phyloP scores from a whole-genome alignment of 2,113 vertebrate species.

The Erinaceus europaeus region DNA sequence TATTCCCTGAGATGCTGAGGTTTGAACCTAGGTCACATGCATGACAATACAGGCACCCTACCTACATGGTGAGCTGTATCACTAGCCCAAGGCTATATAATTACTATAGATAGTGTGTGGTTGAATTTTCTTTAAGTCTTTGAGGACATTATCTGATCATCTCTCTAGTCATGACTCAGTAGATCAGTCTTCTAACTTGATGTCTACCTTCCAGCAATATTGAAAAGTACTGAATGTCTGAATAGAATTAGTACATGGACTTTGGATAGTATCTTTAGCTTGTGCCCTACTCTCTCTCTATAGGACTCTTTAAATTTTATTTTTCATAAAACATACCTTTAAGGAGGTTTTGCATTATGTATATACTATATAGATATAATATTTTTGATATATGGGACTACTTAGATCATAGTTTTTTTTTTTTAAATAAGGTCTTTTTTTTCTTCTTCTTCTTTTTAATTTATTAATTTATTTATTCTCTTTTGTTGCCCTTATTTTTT shows the following conservation, averaged over 20 bases:
- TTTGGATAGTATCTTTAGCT: background rate
- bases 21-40: too few relatives aligned
- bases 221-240: background rate
- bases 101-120: too few relatives aligned
- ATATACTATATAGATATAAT: background rate
- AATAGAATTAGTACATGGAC: background rate
- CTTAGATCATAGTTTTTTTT: background rate
- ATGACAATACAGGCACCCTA: too few relatives aligned
- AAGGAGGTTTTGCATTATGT: too few relatives aligned
- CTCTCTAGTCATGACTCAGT: background rate
- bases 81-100: too few relatives aligned
- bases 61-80: too few relatives aligned
- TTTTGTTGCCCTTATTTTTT: too few relatives aligned
- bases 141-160: background rate
- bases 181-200: background rate
- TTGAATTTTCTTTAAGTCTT: too few relatives aligned
- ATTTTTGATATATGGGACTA: background rate
- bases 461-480: too few relatives aligned
- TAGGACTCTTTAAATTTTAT: background rate
- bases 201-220: background rate
- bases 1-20: too few relatives aligned
- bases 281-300: background rate
- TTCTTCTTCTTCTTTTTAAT: too few relatives aligned
- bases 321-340: background rate
- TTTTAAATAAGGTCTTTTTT: too few relatives aligned